Base-by-base conservation (phyloP, 2,797 vertebrate genomes). In the Emys orbicularis region DNA sequence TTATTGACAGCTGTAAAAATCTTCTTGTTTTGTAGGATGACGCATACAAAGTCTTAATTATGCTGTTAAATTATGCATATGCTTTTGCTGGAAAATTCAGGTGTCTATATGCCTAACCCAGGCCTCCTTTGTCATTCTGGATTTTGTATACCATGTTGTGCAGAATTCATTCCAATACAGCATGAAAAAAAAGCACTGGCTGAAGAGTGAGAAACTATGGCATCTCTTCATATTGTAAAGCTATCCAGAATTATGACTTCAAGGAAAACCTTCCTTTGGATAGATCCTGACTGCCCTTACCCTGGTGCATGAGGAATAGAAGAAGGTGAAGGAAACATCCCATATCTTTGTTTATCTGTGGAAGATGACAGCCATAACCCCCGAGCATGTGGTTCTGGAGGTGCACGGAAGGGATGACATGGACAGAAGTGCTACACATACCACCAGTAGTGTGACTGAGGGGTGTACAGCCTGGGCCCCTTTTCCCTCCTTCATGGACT, bases 1-100 rank as follows among this genome's bases (percentile, higher is more conserved):
- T 83, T 89, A 68, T 2, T 84, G 49, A 83, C 90, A 76, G 18
- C 27, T 90, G 12, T 92, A 88, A 93, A 93, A 59, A 15, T 34
- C n/a, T 11, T 86, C 31, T 80, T 90, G 23, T 65, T 41, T 87
- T 47, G 21, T 27, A 34, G 18, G 82, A 3, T 92, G 93, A 86
- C 68, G 68, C 34, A 83, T 34, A 5, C 19, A 88, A 9, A 56
- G 56, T 23, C 12, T 29, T 92, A 83, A 25, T 82, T 89, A 68
- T 3, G 61, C 10, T 47, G 8, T 89, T 91, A 18, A 16, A 0
- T 90, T 72, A 47, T 77, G 37, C 21, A 15, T 90, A 8, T 85
- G 72, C 37, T 8, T 84, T 80, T 29, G 56, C 12, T 29, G 27
- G 56, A 57, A 57, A 57, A 57, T 92, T 54, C 72, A 88, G 81